Conservation (phyloP, 2,888 invertebrate genomes). For the Cephus pygmeus region DNA sequence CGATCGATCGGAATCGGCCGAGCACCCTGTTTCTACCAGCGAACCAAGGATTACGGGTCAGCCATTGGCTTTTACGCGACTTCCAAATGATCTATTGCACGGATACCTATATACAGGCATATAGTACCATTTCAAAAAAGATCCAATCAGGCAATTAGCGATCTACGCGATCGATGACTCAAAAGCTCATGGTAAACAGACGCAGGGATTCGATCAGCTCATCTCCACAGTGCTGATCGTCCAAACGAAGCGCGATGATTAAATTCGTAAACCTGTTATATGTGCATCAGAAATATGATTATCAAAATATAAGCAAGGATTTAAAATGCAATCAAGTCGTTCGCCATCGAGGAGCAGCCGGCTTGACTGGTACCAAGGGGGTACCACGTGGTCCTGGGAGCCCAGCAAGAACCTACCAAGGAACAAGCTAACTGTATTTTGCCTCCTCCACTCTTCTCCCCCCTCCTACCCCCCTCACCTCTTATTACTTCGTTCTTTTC, state of each 20-base stretch:
- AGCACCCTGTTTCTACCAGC: not conserved
- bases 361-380: constrained; percentile 5
- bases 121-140: no score
- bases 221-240: not conserved
- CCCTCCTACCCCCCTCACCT: constrained; percentile 6
- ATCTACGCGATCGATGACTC: not conserved
- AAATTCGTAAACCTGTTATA: not conserved
- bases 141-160: no score
- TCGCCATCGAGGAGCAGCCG: not conserved
- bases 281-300: not conserved
- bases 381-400: not conserved
- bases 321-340: not conserved
- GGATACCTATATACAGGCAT: not conserved
- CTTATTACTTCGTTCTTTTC: constrained; percentile 9
- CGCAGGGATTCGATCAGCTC: not conserved
- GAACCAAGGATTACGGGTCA: constrained; percentile 1
- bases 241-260: not conserved
- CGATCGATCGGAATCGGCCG: constrained; percentile 4
- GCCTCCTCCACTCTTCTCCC: constrained; percentile 40
- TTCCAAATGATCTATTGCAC: not conserved
- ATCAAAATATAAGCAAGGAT: not conserved
- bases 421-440: constrained; percentile 45
- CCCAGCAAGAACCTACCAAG: constrained; percentile 38
- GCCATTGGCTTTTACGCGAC: not conserved
- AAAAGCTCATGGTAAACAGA: not conserved